A percentile compares a stretch with the other conserved stretches of the same genome.
Evolutionary conservation across 2,113 vertebrate species (phyloP).

Genomic region (Serinus canaria): DNA sequence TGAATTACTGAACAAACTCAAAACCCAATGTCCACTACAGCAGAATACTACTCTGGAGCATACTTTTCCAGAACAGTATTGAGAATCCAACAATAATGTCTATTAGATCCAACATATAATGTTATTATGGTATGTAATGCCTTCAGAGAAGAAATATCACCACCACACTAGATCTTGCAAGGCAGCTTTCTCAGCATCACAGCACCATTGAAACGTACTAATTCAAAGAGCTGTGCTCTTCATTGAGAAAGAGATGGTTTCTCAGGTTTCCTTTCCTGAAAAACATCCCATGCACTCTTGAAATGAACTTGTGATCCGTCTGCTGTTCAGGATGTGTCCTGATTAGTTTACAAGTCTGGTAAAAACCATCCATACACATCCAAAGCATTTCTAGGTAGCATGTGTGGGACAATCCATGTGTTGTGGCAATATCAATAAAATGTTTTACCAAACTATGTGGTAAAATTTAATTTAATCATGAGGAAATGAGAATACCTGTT

Average conservation of each 20-base stretch:
- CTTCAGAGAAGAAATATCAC: neutral
- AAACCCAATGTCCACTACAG: neutral
- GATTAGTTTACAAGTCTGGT: neutral
- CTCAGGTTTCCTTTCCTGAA: neutral
- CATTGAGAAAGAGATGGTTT: neutral
- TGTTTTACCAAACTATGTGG: neutral
- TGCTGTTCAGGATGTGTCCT: neutral
- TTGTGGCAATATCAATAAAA: neutral
- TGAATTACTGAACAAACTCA: neutral
- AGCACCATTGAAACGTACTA: neutral
- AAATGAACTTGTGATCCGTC: neutral
- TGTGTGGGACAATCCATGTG: neutral
- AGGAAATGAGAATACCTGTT: neutral
- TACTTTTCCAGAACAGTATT: neutral
- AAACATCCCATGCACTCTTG: neutral
- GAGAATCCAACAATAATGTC: neutral
- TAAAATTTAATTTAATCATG: neutral
- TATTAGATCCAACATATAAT: neutral
- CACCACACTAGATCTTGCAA: neutral
- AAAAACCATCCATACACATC: rapidly evolving
- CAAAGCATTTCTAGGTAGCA: neutral
- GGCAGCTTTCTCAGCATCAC: neutral
- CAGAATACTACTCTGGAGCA: neutral
- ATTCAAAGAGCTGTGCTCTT: neutral
- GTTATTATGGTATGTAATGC: neutral